Evolutionary conservation across 1,140 invertebrate genomes (phyloP).

Genomic region (Brachionus sp.): DNA sequence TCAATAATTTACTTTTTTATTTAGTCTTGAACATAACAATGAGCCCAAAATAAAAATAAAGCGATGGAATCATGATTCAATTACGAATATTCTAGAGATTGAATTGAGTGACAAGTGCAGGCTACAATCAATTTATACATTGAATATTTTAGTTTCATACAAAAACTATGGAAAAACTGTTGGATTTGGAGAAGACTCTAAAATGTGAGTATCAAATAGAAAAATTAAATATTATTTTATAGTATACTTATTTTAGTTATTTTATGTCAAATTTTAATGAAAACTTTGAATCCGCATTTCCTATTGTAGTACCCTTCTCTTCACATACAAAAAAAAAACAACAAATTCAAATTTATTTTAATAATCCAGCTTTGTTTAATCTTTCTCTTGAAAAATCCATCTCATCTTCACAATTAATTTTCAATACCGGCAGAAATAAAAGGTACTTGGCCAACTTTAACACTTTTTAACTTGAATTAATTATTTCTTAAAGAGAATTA

Average conservation of each 20-base stretch:
- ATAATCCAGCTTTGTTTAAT: not conserved
- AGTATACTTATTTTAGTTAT: not conserved
- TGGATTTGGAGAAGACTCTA: not conserved
- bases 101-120: not conserved
- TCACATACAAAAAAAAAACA: not conserved
- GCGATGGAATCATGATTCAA: constrained; percentile 30
- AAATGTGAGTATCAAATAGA: not conserved
- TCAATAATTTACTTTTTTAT: not conserved
- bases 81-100: constrained; percentile 3
- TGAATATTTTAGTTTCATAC: not conserved
- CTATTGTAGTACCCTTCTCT: not conserved
- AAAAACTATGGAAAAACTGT: not conserved
- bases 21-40: not conserved
- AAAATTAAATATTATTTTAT: not conserved
- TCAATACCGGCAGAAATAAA: not conserved
- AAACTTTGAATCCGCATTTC: not conserved
- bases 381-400: not conserved
- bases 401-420: not conserved
- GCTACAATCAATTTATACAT: not conserved
- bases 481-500: not conserved
- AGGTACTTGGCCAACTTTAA: not conserved
- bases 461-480: not conserved
- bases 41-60: not conserved
- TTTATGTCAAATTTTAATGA: constrained; percentile 16
- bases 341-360: not conserved